Evolutionary conservation across 2,888 invertebrate genomes (phyloP), one percentile per base, ranked within the genome.

Genomic region (Drosophila aldrichi): DNA sequence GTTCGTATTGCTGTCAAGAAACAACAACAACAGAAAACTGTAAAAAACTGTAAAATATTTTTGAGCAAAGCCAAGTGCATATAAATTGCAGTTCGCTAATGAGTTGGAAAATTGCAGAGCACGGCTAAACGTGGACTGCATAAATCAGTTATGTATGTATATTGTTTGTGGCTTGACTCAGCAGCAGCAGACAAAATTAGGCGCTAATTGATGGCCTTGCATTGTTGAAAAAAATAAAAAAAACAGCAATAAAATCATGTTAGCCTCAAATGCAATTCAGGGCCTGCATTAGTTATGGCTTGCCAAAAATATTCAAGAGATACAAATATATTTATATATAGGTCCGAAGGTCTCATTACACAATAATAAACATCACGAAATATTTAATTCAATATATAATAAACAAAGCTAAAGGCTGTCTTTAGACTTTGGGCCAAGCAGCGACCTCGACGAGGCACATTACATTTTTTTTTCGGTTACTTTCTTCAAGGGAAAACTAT

Each of bases 91-190:
- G 51, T 48, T 55, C 63, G 68, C 70, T 82, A 86, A 88, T 83
- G 77, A 80, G 81, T 73, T 86, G 81, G 70, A 82, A 84, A 88
- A 88, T 88, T 84, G 70, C 63, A 73, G 59, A 73, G 49, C 69
- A 57, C 48, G 52, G 46, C 58, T 57, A 58, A 34, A 63, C 65
- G 69, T 69, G 49, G 75, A 82, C 68, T 80, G 66, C 73, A 88
- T 83, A 77, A 85, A 86, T 86, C 67, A 29, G 29, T 8, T 29
- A 88, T 79, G 80, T 82, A 85, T 78, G 81, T 49, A 58, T 74
- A 80, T 75, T 82, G 63, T 36, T 38, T 66, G 88, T 49, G 77
- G 69, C 52, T 76, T 65, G 62, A 57, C 62, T 52, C 56, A 65
- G 16, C 32, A 65, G 16, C 32, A 52, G 49, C 58, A 41, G 49